Conservation (phyloP, 2,888 invertebrate genomes). For the Apomyelois bistriatella region DNA sequence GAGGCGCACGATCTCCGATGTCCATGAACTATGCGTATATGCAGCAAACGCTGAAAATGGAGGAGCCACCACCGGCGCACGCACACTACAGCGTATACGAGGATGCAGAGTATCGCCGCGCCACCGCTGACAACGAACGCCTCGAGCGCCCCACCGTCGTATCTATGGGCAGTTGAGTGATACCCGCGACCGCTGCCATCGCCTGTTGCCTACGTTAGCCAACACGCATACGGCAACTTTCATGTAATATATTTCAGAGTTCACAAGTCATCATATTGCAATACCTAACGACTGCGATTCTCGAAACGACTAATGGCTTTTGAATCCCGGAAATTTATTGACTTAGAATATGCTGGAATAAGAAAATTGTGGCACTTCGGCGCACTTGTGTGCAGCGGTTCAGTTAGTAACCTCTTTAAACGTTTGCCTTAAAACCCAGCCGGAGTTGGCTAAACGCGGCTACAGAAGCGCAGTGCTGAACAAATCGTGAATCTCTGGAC, state of each 20-base stretch:
- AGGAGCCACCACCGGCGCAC: slow-evolving; percentile 57
- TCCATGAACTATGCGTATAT: slow-evolving; percentile 55
- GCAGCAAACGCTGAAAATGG: slow-evolving; percentile 56
- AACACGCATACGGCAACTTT: background rate
- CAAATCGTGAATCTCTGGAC: slow-evolving; percentile 11
- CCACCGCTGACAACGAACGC: slow-evolving; percentile 30
- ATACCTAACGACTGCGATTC: background rate
- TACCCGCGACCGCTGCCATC: slow-evolving; percentile 13
- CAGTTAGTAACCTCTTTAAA: no score
- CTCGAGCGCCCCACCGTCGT: slow-evolving; percentile 76
- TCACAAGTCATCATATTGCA: background rate
- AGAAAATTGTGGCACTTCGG: no score
- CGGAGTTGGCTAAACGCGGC: background rate
- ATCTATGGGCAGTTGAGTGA: slow-evolving; percentile 70
- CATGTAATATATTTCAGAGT: background rate
- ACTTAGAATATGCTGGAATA: no score
- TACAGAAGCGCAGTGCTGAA: slow-evolving; percentile 8
- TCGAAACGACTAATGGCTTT: no score
- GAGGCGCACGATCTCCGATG: slow-evolving; percentile 43
- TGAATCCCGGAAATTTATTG: no score
- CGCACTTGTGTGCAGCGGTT: no score
- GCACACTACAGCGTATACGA: slow-evolving; percentile 32
- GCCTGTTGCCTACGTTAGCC: slow-evolving; percentile 4
- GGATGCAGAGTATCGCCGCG: slow-evolving; percentile 47
- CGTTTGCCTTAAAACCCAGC: no score